Base-by-base conservation (phyloP, 1,140 invertebrate genomes). In the Calephelis virginiensis region DNA sequence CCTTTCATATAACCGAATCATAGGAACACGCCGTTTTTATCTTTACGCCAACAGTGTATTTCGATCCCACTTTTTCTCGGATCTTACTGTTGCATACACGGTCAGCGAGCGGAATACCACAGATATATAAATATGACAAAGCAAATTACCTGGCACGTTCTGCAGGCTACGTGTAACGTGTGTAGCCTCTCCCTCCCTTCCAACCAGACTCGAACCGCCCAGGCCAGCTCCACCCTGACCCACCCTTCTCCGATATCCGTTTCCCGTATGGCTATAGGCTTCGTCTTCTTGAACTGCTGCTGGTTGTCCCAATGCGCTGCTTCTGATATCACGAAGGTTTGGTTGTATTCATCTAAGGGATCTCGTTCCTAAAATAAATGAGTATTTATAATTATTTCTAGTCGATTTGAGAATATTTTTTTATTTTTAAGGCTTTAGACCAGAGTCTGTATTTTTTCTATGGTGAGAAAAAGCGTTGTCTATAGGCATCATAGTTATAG, bases 301-400 rank as follows among this genome's bases (percentile, higher is more conserved):
- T 94, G 93, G 40, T 92, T 92, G 78, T 95, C 93, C 94, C 95
- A 95, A 71, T 95, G 94, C 61, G 95, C 94, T n/a, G 96, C 93
- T 85, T 97, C 96, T 0, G 95, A 95, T 8, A 97, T 93, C 0
- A 96, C 93, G 70, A 96, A 95, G 0, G 95, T 96, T 80, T 96
- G 95, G 81, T 95, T 92, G 80, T 91, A 90, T 48, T 81, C 82
- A 69, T 90, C 90, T 0, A 87, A 59, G 7, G 85, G 86, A 64
- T 91, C 90, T 0, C 75, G 77, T 59, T 89, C 87, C 83, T 91
- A 70, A 9, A 56, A 70, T 68, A 61, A 8, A 12, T 49, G 64
- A 64, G 11, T 60, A 12, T 28, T 45, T 45, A 12, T 6, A n/a
- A 12, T 63, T 6, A 43, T 43, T 43, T 43, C 6, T 43, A 43